phyloP scores from a whole-genome alignment of 2,113 vertebrate genomes.

The Phycodurus eques region DNA sequence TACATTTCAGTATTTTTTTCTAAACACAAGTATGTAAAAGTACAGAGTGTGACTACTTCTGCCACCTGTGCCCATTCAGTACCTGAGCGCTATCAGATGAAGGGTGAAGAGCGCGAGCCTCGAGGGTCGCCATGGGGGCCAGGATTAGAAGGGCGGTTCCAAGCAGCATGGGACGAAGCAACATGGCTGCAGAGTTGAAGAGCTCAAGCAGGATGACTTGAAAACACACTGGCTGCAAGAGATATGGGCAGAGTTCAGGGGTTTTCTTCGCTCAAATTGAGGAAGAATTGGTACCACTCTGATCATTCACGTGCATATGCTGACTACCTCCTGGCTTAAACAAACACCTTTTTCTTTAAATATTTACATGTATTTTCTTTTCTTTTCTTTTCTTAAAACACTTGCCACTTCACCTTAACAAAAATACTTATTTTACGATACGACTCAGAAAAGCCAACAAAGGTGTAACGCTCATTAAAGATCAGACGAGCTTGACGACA shows the following conservation, averaged over 20 bases:
- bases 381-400: too few species aligned
- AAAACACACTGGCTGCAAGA: conserved; percentile 32
- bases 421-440: too few species aligned
- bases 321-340: too few species aligned
- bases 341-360: too few species aligned
- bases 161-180: conserved; percentile 66
- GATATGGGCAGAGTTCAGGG: background rate
- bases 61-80: conserved; percentile 2
- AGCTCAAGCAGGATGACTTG: background rate
- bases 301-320: too few species aligned
- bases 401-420: too few species aligned
- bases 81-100: conserved; percentile 73
- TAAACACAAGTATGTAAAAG: too few species aligned
- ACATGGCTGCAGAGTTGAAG: conserved; percentile 54
- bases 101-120: conserved; percentile 69
- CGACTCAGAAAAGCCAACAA: too few species aligned
- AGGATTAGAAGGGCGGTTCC: conserved; percentile 67
- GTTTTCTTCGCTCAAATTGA: background rate
- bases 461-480: too few species aligned
- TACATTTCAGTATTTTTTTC: background rate
- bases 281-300: too few species aligned
- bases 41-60: background rate
- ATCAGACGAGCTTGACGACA: too few species aligned
- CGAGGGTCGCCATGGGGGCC: conserved; percentile 60
- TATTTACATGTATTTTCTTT: too few species aligned